Conservation (phyloP, 64 coral and sea anemone species). For the Actinia tenebrosa region DNA sequence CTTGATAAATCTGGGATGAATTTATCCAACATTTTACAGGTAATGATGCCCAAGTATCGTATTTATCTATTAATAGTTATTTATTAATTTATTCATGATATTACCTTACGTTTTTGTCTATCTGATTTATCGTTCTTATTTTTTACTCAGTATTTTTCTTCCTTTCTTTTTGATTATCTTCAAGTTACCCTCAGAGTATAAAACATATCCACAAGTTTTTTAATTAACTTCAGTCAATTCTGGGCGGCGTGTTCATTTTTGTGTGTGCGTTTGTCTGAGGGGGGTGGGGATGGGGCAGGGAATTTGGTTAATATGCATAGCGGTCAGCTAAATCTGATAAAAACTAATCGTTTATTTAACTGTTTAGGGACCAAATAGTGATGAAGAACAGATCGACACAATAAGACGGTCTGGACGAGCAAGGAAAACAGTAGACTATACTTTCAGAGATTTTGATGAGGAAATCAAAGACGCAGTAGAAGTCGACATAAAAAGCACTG, state of each 20-base stretch:
- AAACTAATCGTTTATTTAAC: background rate
- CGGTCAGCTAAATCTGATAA: too few species aligned
- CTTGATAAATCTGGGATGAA: conserved; percentile 77
- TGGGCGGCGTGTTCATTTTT: too few species aligned
- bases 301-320: too few species aligned
- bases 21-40: conserved; percentile 92
- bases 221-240: too few species aligned
- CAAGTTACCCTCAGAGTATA: too few species aligned
- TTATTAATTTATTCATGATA: conserved; percentile 10
- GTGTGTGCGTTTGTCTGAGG: too few species aligned
- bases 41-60: conserved; percentile 10
- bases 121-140: too few species aligned
- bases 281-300: too few species aligned
- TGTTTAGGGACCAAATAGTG: conserved; percentile 50
- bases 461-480: conserved; percentile 89
- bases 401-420: conserved; percentile 77
- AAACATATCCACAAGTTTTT: too few species aligned
- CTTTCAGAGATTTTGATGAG: conserved; percentile 95
- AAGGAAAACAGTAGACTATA: conserved; percentile 96
- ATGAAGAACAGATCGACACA: conserved; percentile 52
- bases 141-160: too few species aligned
- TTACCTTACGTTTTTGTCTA: too few species aligned
- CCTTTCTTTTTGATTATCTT: too few species aligned
- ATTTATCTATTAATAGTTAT: background rate
- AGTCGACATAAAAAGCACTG: conserved; percentile 51